Conservation (phyloP, 2,797 vertebrate species). For the Tenualosa ilisha region DNA sequence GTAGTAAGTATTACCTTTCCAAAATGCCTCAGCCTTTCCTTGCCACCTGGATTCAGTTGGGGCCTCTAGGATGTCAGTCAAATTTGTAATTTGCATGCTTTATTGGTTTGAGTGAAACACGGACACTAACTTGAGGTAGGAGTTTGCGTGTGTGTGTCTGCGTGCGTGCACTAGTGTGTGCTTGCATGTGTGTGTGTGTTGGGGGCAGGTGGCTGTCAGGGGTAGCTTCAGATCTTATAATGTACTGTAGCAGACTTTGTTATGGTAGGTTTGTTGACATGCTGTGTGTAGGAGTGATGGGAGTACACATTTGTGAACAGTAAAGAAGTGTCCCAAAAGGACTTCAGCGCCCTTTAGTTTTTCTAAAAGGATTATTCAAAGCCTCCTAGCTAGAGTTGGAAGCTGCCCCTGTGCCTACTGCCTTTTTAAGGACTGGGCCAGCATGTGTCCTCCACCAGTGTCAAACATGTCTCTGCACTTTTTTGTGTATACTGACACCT, state of each 20-base stretch:
- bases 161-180: no score
- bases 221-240: neutral
- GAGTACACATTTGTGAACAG: neutral
- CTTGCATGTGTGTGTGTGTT: neutral
- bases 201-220: no score
- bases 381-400: neutral
- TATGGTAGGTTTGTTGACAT: no score
- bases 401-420: neutral
- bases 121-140: neutral
- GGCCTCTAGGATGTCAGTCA: neutral
- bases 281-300: no score
- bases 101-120: neutral
- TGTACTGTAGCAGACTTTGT: neutral
- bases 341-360: neutral
- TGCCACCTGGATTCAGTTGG: neutral
- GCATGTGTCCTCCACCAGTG: neutral
- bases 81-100: neutral
- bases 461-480: neutral
- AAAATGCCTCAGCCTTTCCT: neutral
- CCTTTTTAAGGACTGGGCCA: neutral
- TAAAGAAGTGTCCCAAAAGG: neutral
- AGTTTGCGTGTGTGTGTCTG: neutral
- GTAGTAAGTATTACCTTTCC: neutral
- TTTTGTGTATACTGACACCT: neutral
- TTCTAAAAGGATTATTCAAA: conserved; percentile 6